Percentiles rank a stretch among this genome's conserved stretches.
These are phyloP conservation scores for Rhopalosiphum nymphaeae DNA, from an alignment of 2,888 invertebrate genomes.

Conservation along the genomic window DNA sequence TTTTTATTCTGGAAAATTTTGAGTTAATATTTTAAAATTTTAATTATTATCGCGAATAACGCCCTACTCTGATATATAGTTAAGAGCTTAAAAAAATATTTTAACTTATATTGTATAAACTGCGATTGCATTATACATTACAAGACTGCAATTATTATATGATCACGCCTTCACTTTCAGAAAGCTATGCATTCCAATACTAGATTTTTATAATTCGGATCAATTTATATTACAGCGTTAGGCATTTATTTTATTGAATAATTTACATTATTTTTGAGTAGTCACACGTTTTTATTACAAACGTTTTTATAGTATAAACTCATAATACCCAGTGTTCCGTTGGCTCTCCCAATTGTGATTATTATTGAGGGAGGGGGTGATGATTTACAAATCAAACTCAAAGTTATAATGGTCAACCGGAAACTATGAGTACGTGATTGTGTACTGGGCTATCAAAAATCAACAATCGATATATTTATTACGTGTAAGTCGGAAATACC, in stretches of 20 bases:
- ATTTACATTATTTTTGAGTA: neutral
- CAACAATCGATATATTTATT: conserved; percentile 40
- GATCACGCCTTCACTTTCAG: neutral
- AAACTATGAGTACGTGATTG: conserved; percentile 48
- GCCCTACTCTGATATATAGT: neutral
- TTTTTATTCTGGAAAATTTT: neutral
- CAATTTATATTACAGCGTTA: neutral
- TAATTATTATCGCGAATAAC: neutral
- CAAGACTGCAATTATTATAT: neutral
- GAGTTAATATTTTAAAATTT: neutral
- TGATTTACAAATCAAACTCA: neutral
- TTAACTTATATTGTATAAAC: neutral
- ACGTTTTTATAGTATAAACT: neutral
- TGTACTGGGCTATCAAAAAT: conserved; percentile 34
- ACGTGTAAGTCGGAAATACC: conserved; percentile 47
- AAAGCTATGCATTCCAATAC: neutral
- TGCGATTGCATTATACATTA: neutral
- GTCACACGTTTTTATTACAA: neutral
- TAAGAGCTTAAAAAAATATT: neutral
- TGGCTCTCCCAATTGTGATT: neutral
- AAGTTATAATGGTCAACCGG: conserved; percentile 29
- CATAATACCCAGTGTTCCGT: neutral
- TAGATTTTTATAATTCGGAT: neutral
- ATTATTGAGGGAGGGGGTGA: neutral
- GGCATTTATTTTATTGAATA: neutral